Evolutionary conservation across 1,140 invertebrate species (phyloP).

Genomic region (Heliconius eleuchia): DNA sequence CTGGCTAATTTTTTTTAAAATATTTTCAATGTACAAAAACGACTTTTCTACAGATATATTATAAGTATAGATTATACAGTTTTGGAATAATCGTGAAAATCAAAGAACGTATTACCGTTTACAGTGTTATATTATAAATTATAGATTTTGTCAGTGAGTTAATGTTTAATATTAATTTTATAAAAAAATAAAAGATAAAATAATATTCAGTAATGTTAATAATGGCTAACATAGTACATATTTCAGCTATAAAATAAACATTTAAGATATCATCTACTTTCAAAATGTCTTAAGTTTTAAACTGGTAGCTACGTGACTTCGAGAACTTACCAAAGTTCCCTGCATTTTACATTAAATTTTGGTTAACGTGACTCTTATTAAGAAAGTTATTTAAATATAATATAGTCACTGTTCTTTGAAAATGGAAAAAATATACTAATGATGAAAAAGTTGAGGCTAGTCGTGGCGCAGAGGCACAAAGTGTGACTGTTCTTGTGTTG

Average conservation of each 20-base stretch:
- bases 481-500: no score
- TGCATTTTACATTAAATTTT: slow-evolving; percentile 15
- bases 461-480: no score
- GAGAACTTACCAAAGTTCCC: slow-evolving; percentile 6
- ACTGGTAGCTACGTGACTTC: slow-evolving; percentile 1
- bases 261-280: neutral
- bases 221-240: slow-evolving; percentile 1
- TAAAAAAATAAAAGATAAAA: neutral
- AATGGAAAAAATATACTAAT: neutral
- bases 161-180: no score
- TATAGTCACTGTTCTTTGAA: neutral
- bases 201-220: neutral
- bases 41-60: no score
- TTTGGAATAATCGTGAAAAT: no score
- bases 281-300: slow-evolving; percentile 7
- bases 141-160: no score
- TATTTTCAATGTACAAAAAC: no score
- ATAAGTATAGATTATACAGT: no score
- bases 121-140: no score
- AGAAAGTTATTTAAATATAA: slow-evolving; percentile 12
- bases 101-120: no score
- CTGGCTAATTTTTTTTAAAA: no score
- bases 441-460: no score
- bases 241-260: neutral
- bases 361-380: slow-evolving; percentile 9